Evolutionary conservation across 2,113 vertebrate genomes (phyloP).

Genomic region (Orientallactaga bullata): DNA sequence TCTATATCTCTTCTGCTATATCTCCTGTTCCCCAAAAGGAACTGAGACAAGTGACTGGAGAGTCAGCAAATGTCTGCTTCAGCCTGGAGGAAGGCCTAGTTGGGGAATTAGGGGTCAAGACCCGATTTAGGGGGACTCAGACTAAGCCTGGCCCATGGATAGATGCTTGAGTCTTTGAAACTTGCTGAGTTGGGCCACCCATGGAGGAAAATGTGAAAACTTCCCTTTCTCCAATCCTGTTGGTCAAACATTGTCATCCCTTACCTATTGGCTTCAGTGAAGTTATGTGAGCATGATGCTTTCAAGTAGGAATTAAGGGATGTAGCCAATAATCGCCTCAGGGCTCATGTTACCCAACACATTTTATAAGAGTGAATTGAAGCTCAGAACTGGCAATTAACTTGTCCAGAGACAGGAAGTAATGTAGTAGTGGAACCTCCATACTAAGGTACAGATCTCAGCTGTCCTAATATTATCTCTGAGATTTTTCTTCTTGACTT

Average conservation of each 20-base stretch:
- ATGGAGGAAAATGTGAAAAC: background rate
- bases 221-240: background rate
- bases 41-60: background rate
- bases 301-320: background rate
- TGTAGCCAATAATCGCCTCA: background rate
- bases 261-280: background rate
- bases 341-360: background rate
- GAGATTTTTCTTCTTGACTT: too few relatives aligned
- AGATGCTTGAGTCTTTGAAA: background rate
- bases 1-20: background rate
- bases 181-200: background rate
- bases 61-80: background rate
- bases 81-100: background rate
- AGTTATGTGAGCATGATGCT: background rate
- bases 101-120: background rate
- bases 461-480: too few relatives aligned
- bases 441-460: too few relatives aligned
- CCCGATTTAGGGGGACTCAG: background rate
- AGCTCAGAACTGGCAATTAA: background rate
- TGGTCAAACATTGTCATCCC: background rate
- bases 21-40: background rate
- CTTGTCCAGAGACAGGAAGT: too few relatives aligned
- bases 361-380: background rate
- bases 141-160: background rate
- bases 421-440: too few relatives aligned